phyloP scores from a whole-genome alignment of 1,140 invertebrate genomes.

The Calycopis cecrops region DNA sequence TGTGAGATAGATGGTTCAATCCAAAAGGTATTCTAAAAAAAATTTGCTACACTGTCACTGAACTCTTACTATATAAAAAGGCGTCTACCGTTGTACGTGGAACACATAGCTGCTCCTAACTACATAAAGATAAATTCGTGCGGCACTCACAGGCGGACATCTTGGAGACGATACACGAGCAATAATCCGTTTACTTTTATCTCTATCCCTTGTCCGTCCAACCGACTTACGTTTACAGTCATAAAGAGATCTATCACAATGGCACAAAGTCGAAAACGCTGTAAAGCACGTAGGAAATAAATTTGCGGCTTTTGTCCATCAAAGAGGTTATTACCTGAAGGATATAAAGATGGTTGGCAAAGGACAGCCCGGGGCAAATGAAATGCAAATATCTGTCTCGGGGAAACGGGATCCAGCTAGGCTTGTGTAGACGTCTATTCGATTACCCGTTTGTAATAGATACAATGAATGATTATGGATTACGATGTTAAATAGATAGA shows the following conservation, averaged over 20 bases:
- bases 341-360: slow-evolving; percentile 51
- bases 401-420: slow-evolving; percentile 25
- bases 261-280: slow-evolving; percentile 27
- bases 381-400: slow-evolving; percentile 61
- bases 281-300: neutral
- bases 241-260: slow-evolving; percentile 13
- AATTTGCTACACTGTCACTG: too few relatives aligned
- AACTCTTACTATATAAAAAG: too few relatives aligned
- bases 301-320: slow-evolving; percentile 42
- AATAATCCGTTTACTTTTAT: slow-evolving; percentile 72
- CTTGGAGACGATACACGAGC: slow-evolving; percentile 51
- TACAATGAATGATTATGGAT: neutral
- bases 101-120: too few relatives aligned
- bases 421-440: neutral
- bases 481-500: too few relatives aligned
- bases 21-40: too few relatives aligned
- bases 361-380: slow-evolving; percentile 47
- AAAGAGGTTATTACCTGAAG: slow-evolving; percentile 71
- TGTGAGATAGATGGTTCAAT: too few relatives aligned
- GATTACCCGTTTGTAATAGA: slow-evolving; percentile 13
- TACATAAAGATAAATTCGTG: slow-evolving; percentile 1
- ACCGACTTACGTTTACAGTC: slow-evolving; percentile 22
- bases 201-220: slow-evolving; percentile 45
- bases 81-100: too few relatives aligned
- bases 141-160: slow-evolving; percentile 35